Evolutionary conservation across 2,888 invertebrate genomes (phyloP), one percentile per base, ranked within the genome.

Genomic region (Tetropium fuscum): DNA sequence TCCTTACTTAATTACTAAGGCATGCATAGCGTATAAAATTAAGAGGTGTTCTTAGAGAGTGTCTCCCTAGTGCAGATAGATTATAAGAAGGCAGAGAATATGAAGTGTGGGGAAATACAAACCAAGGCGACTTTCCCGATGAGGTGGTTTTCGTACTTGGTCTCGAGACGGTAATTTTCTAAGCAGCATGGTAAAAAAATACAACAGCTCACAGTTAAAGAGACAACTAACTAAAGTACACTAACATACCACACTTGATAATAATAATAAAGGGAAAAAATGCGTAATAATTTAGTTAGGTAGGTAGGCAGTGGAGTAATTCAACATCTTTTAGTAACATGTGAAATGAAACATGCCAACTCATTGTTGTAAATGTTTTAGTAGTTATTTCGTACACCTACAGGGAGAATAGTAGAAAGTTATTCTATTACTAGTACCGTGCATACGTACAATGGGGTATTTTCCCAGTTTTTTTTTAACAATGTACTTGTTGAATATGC

Each of bases 141-240:
- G 83, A 98, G 90, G 85, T 97, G 95, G 83, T 96, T 97, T 86
- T 97, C 97, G 86, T 97, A 97, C 83, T 95, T 93, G 83, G 96
- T 95, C 86, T 97, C 95, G 82, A 96, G 90, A 76, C 97, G 91
- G 87, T 97, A 97, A 87, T 98, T 98, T 87, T 98, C 98, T 97
- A 88, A 69, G 86, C 85, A 84, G 84, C 80, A 76, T 75, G 72
- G 66, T 73, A 75, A 73, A 74, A 74, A 51, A 20, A 22, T n/a
- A n/a, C 27, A 40, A 51, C 16, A 27, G 36, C 36, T 32, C 10
- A 51, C 18, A 51, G 51, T 51, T 25, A 36, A 36, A 22, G 15
- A 0, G 18, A 38, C 18, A 18, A 30, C 44, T 47, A 47, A 15
- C 32, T 32, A 44, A 43, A 25, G 16, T 30, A 27, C 13, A 15